Percentiles rank a stretch among this genome's conserved stretches.
Evolutionary conservation across 2,797 vertebrate genomes (phyloP).

Genomic region (Mareca strepera): DNA sequence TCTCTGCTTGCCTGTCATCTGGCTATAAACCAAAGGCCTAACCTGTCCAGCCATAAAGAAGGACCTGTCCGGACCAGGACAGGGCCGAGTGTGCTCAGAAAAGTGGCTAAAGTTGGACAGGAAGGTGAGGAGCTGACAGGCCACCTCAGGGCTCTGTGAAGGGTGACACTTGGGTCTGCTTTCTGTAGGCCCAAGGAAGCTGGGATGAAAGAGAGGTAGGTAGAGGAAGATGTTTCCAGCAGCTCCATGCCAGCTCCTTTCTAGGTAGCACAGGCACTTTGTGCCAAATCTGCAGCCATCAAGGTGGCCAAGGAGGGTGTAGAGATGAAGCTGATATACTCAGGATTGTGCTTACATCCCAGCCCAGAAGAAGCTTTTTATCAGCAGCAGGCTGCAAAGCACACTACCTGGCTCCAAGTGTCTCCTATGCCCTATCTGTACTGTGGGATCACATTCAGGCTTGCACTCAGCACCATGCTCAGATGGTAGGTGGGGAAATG

Average conservation of each 20-base stretch:
- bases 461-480: not conserved
- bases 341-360: not conserved
- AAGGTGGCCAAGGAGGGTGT: not conserved
- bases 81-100: not conserved
- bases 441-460: not conserved
- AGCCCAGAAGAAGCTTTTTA: not conserved
- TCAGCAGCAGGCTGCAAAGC: not conserved
- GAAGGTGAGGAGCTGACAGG: not conserved
- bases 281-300: not conserved
- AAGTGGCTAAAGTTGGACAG: accelerated
- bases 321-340: not conserved
- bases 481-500: not conserved
- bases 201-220: not conserved
- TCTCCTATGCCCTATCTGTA: not conserved
- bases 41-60: not conserved
- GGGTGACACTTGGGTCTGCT: not conserved
- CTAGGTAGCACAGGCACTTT: not conserved
- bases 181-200: not conserved
- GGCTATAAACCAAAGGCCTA: not conserved
- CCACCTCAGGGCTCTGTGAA: not conserved
- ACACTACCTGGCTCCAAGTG: not conserved
- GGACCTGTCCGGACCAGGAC: not conserved
- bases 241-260: not conserved
- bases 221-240: not conserved
- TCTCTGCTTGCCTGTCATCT: not conserved